phyloP scores from a whole-genome alignment of 2,888 invertebrate genomes.

The Neria commutata region DNA sequence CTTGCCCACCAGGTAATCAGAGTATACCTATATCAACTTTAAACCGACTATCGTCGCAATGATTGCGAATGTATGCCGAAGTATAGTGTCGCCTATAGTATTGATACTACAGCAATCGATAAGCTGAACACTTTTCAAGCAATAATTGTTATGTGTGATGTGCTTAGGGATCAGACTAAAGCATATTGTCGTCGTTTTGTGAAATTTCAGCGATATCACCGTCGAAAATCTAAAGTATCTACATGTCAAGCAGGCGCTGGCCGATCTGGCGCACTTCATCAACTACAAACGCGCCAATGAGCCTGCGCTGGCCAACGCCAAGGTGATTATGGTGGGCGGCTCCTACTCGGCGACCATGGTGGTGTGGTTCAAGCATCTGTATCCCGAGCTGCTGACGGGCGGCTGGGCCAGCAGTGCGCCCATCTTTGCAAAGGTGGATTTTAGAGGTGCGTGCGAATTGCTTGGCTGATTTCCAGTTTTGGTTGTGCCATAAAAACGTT shows the following conservation, averaged over 20 bases:
- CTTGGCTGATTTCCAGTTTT: neutral
- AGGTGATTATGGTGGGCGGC: constrained; percentile 66
- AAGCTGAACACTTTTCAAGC: too few species aligned
- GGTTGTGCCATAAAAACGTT: too few species aligned
- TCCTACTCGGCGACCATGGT: constrained; percentile 72
- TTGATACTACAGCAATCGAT: too few species aligned
- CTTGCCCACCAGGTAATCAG: constrained; percentile 71
- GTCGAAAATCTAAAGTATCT: constrained; percentile 66
- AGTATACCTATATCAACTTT: neutral
- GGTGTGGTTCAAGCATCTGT: constrained; percentile 68
- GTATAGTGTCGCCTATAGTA: too few species aligned
- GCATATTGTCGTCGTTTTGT: neutral
- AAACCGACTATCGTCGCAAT: neutral
- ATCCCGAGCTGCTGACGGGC: constrained; percentile 67
- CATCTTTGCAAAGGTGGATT: constrained; percentile 67
- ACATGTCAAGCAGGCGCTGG: constrained; percentile 69
- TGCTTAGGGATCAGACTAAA: neutral
- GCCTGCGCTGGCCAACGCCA: constrained; percentile 48
- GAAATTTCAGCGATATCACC: constrained; percentile 27
- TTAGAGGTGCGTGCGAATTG: constrained; percentile 48
- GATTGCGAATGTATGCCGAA: too few species aligned
- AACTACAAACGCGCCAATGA: constrained; percentile 42
- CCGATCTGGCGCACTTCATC: constrained; percentile 69
- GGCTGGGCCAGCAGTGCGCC: constrained; percentile 70
- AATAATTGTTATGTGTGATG: too few species aligned